Evolutionary conservation across 2,113 vertebrate species (phyloP), one percentile per base, ranked within the genome.

Genomic region (Melanotaenia duboulayi): DNA sequence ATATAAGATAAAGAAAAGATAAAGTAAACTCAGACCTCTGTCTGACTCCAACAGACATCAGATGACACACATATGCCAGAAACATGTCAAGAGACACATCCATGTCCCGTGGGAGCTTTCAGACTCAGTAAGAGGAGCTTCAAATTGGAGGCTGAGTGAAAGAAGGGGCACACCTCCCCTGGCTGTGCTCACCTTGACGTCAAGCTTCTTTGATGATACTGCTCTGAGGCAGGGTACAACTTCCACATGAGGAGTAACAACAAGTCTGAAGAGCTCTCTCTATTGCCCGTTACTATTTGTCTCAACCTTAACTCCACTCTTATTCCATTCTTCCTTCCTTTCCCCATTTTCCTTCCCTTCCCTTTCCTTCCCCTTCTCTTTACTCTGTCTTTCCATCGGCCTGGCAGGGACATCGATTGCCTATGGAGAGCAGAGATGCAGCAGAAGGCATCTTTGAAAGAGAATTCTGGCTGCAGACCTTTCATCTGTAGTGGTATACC

Each of bases 381-480:
- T 58, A 64, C 56, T 75, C 50, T 71, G 73, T 76, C 46, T 76
- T 66, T 65, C 78, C 50, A 23, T 74, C 51, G 65, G 73, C 73
- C 62, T 80, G 80, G 79, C 76, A 78, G 44, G 81, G 83, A 63
- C 65, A 67, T 63, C 35, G 35, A 22, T 68, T 56, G 61, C 72
- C 83, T 76, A 60, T 16, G 39, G 74, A 88, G 71, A 88, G 78
- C 59, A 48, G 61, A 61, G 72, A 78, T 51, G 74, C 68, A 82
- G 77, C 84, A 83, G 74, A 88, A 81, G 83, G 76, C 74, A 17
- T 81, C 71, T 85, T 85, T 86, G 70, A 88, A 84, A 62, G 55
- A 58, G 52, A 81, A 39, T 44, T 81, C 74, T 62, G 73, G 69
- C 67, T 80, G 77, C 55, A 83, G 46, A 82, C 69, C 83, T 91